These are phyloP conservation scores for Benitochromis conjunctus DNA, from an alignment of 2,113 vertebrate genomes.

Conservation along the genomic window DNA sequence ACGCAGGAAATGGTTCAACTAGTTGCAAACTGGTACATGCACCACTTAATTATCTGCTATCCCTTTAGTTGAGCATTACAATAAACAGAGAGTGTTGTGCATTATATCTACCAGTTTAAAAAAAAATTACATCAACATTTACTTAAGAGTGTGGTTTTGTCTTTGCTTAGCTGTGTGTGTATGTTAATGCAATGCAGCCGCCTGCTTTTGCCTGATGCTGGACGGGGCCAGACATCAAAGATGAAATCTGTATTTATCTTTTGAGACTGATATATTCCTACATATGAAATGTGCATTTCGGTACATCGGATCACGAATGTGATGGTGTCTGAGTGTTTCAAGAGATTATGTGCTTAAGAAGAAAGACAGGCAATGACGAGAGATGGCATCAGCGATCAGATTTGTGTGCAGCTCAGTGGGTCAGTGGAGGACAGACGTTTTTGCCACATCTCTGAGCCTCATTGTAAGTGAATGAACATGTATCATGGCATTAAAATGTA, in stretches of 20 bases:
- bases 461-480: neutral
- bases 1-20: neutral
- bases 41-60: neutral
- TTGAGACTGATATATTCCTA: constrained; percentile 21
- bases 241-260: constrained; percentile 35
- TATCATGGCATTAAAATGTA: neutral
- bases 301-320: constrained; percentile 22
- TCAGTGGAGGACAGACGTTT: constrained; percentile 1
- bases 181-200: neutral
- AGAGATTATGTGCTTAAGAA: constrained; percentile 3
- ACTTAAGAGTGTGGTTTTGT: neutral
- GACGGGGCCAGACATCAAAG: neutral
- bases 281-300: constrained; percentile 40
- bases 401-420: constrained; percentile 30
- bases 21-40: neutral
- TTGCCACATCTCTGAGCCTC: neutral
- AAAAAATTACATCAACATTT: neutral
- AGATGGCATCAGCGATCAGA: constrained; percentile 32
- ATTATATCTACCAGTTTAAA: neutral
- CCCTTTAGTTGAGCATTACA: neutral
- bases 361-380: constrained; percentile 18
- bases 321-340: neutral
- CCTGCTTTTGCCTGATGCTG: neutral
- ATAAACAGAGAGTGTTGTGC: neutral
- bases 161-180: neutral